These are phyloP conservation scores for Montipora capitata DNA, from an alignment of 92 coral and sea anemone species.

Conservation along the genomic window DNA sequence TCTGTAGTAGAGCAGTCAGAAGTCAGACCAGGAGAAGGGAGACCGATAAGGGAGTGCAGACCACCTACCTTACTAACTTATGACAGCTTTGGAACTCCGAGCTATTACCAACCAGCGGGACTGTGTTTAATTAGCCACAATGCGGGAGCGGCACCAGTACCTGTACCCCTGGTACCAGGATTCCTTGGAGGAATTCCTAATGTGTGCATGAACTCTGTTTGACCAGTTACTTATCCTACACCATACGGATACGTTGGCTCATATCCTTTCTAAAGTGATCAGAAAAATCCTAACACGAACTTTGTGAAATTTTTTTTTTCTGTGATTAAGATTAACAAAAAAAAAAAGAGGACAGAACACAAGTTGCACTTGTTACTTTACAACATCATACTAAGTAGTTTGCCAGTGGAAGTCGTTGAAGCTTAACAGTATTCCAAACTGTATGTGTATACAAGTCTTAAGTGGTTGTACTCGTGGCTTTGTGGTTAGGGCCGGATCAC, in stretches of 20 bases:
- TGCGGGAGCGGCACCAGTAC: slow-evolving; percentile 8
- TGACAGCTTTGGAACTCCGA: slow-evolving; percentile 19
- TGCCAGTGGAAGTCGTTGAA: too few relatives aligned
- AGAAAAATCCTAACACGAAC: not conserved
- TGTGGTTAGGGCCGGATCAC: too few relatives aligned
- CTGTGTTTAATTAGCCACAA: not conserved
- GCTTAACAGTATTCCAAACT: too few relatives aligned
- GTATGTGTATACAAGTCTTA: too few relatives aligned
- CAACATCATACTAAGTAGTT: too few relatives aligned
- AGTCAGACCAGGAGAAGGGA: not conserved
- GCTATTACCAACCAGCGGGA: slow-evolving; percentile 11
- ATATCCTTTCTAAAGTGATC: not conserved
- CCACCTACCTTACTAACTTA: slow-evolving; percentile 1
- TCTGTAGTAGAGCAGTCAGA: not conserved
- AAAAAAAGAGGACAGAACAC: too few relatives aligned
- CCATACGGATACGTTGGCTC: not conserved
- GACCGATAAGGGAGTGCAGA: slow-evolving; percentile 2
- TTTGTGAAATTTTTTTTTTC: too few relatives aligned
- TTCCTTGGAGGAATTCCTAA: not conserved
- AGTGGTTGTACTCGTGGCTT: too few relatives aligned
- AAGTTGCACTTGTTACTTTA: too few relatives aligned
- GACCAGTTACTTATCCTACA: not conserved
- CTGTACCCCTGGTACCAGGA: not conserved
- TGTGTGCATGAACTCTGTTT: not conserved
- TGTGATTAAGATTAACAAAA: too few relatives aligned